Evolutionary conservation across 2,888 invertebrate species (phyloP), one percentile per base, ranked within the genome.

Genomic region (Ophioninae sp.): DNA sequence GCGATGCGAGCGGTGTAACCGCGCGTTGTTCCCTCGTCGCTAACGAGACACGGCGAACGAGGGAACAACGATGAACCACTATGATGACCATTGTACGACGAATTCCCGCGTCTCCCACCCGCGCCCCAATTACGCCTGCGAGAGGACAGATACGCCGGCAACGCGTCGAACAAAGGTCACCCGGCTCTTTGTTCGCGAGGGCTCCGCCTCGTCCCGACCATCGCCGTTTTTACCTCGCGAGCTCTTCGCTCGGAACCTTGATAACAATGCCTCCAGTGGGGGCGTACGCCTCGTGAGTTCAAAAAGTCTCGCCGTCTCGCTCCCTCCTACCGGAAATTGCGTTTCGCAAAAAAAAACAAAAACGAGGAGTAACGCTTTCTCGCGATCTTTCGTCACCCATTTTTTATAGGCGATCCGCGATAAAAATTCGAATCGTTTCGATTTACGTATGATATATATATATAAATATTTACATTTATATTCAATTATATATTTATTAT

Each of bases 111-210:
- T 41, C 7, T 41, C 30, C 2, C 13, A 13, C 17, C 7, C 17
- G 68, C 68, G 50, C 23, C 50, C 69, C 57, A 70, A 70, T 70
- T 70, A 70, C n/a, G 1, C 50, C 50, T 0, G 17, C 10, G 68
- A 21, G 23, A 13, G 17, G 50, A 20, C 20, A 37, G 10, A 41
- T 20, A 0, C 10, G 59, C 7, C 20, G 20, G 50, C 50, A 7
- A 59, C 59, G 59, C 20, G 62, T 62, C 23, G 13, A 23, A 62
- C 10, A 30, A 62, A 62, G 62, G 23, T 62, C 23, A 62, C 67
- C 20, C 41, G 20, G n/a, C 41, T 21, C 20, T 44, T 39, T n/a
- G 17, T 37, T 37, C 64, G 17, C 37, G 30, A 30, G 30, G 30
- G n/a, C 65, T 17, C 23, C 75, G 64, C 73, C 62, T 69, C 39